Percentiles rank a stretch among this genome's conserved stretches.
phyloP scores from a whole-genome alignment of 2,797 vertebrate genomes.

The Bovichtus variegatus region DNA sequence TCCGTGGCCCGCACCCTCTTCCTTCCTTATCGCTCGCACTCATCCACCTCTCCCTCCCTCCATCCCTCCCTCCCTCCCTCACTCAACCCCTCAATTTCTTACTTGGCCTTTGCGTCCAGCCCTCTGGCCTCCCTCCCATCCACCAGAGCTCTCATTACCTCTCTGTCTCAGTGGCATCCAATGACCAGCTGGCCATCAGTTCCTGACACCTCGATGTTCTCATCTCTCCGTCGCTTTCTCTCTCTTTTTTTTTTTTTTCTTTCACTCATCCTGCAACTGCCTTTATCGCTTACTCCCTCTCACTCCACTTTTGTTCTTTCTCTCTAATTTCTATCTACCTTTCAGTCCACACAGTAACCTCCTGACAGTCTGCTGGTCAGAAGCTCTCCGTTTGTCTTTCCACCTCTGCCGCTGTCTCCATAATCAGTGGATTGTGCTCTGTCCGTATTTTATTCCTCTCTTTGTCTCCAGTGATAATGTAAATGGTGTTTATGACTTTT shows the following conservation, averaged over 20 bases:
- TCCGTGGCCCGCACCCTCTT: slow-evolving; percentile 5
- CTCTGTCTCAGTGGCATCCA: slow-evolving; percentile 62
- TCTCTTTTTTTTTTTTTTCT: slow-evolving; percentile 1
- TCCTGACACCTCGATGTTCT: slow-evolving; percentile 67
- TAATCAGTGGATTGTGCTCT: slow-evolving; percentile 1
- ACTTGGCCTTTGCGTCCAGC: slow-evolving; percentile 72
- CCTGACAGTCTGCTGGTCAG: slow-evolving; percentile 3
- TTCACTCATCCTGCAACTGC: slow-evolving; percentile 21
- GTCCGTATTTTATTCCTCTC: slow-evolving; percentile 9
- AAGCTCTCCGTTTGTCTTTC: neutral
- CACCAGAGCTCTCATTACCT: slow-evolving; percentile 71
- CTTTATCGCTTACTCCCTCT: slow-evolving; percentile 32
- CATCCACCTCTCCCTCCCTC: slow-evolving; percentile 40
- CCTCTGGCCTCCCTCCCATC: slow-evolving; percentile 57
- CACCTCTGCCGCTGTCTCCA: slow-evolving; percentile 3
- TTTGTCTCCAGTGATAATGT: slow-evolving; percentile 3
- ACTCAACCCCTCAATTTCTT: slow-evolving; percentile 72
- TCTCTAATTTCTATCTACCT: slow-evolving; percentile 45
- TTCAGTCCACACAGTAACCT: slow-evolving; percentile 29
- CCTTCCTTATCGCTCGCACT: slow-evolving; percentile 38
- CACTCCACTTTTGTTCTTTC: slow-evolving; percentile 26
- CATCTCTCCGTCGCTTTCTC: slow-evolving; percentile 7
- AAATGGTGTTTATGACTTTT: slow-evolving; percentile 11
- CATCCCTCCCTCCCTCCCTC: slow-evolving; percentile 26
- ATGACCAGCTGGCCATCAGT: slow-evolving; percentile 49